Percentiles rank a stretch among this genome's conserved stretches.
These are phyloP conservation scores for Gavia stellata DNA, from an alignment of 2,113 vertebrate genomes.

Conservation along the genomic window DNA sequence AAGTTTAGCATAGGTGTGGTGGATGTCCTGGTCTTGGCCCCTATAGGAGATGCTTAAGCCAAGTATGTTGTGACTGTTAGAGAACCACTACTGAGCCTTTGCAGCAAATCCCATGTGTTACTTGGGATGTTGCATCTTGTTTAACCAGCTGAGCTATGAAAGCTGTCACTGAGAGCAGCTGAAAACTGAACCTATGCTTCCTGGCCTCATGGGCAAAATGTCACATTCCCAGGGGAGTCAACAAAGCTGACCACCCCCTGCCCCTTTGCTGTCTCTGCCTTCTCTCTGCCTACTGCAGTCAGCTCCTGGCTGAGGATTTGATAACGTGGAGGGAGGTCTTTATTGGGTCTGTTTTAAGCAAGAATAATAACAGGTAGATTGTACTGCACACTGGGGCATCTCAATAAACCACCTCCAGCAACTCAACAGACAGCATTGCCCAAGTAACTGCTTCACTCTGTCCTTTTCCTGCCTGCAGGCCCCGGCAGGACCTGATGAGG, in stretches of 20 bases:
- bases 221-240: no score
- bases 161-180: background rate
- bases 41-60: background rate
- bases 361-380: background rate
- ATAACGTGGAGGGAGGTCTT: background rate
- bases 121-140: background rate
- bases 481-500: constrained; percentile 46
- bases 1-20: background rate
- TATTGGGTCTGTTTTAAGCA: background rate
- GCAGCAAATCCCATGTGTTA: background rate
- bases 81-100: background rate
- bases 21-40: background rate
- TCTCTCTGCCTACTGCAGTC: background rate
- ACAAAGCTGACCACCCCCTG: background rate
- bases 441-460: background rate
- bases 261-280: background rate
- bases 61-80: background rate
- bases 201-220: background rate
- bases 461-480: constrained; percentile 41
- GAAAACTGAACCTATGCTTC: background rate
- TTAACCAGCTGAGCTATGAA: background rate
- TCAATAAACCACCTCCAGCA: background rate
- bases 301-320: background rate
- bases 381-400: background rate
- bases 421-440: background rate